Evolutionary conservation across 2,888 invertebrate species (phyloP).

Genomic region (Stegana nigrithorax): DNA sequence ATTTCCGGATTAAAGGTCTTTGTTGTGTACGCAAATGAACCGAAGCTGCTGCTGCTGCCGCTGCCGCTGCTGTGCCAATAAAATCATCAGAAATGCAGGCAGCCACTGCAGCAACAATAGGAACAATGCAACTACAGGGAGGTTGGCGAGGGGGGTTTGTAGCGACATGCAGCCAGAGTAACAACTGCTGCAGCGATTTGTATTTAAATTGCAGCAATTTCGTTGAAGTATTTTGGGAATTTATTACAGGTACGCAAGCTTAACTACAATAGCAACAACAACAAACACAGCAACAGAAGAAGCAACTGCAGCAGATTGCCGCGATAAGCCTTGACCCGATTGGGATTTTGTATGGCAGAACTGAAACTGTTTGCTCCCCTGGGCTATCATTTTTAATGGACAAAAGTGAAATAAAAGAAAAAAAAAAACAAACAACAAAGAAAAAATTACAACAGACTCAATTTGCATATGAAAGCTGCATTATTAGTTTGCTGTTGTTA

Average conservation of each 20-base stretch:
- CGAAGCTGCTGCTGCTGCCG: too few species aligned
- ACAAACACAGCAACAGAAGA: background rate
- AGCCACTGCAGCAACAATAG: background rate
- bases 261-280: too few species aligned
- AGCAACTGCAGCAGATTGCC: background rate
- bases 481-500: too few species aligned
- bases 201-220: slow-evolving; percentile 52
- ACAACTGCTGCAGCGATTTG: slow-evolving; percentile 54
- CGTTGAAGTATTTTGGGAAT: slow-evolving; percentile 22
- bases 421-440: slow-evolving; percentile 31
- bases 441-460: slow-evolving; percentile 18
- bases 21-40: too few species aligned
- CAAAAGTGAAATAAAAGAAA: too few species aligned
- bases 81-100: too few species aligned
- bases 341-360: too few species aligned
- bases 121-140: background rate
- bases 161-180: slow-evolving; percentile 26
- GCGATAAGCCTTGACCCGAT: background rate
- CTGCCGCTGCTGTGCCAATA: too few species aligned
- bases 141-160: slow-evolving; percentile 23
- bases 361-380: too few species aligned
- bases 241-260: slow-evolving; percentile 24
- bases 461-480: slow-evolving; percentile 41
- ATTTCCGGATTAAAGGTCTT: too few species aligned
- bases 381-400: too few species aligned